These are phyloP conservation scores for Osmoderma eremita DNA, from an alignment of 2,888 invertebrate genomes.

Conservation along the genomic window DNA sequence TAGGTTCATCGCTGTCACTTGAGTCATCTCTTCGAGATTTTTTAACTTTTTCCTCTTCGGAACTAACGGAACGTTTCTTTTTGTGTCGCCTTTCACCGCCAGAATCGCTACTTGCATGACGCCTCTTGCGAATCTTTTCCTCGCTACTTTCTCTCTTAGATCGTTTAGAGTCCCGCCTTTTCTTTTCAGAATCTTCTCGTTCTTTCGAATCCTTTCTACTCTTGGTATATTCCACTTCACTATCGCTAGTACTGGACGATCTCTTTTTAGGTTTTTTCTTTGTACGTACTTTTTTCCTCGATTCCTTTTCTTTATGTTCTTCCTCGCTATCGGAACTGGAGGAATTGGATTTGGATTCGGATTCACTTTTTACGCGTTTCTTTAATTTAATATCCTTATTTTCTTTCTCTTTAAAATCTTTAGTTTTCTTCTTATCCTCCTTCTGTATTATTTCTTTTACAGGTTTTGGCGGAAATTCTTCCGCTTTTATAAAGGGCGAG, in stretches of 20 bases:
- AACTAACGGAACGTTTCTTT: conserved; percentile 57
- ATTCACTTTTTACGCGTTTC: conserved; percentile 59
- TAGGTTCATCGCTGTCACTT: conserved; percentile 60
- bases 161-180: conserved; percentile 49
- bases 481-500: conserved; percentile 82
- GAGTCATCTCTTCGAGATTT: conserved; percentile 61
- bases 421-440: conserved; percentile 65
- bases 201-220: conserved; percentile 60
- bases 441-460: conserved; percentile 57
- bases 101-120: conserved; percentile 70
- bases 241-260: conserved; percentile 66
- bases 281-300: conserved; percentile 56
- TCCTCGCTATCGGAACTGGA: conserved; percentile 61
- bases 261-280: conserved; percentile 64
- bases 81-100: conserved; percentile 70
- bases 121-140: conserved; percentile 67
- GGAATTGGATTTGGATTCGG: conserved; percentile 61
- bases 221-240: conserved; percentile 63
- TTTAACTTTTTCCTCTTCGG: conserved; percentile 66
- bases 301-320: conserved; percentile 56
- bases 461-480: conserved; percentile 67
- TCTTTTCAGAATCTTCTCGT: conserved; percentile 27
- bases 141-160: conserved; percentile 66
- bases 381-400: conserved; percentile 53
- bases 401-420: conserved; percentile 55